Percentiles rank a stretch among this genome's conserved stretches.
These are phyloP conservation scores for Brienomyrus brachyistius DNA, from an alignment of 2,113 vertebrate species.

Conservation along the genomic window DNA sequence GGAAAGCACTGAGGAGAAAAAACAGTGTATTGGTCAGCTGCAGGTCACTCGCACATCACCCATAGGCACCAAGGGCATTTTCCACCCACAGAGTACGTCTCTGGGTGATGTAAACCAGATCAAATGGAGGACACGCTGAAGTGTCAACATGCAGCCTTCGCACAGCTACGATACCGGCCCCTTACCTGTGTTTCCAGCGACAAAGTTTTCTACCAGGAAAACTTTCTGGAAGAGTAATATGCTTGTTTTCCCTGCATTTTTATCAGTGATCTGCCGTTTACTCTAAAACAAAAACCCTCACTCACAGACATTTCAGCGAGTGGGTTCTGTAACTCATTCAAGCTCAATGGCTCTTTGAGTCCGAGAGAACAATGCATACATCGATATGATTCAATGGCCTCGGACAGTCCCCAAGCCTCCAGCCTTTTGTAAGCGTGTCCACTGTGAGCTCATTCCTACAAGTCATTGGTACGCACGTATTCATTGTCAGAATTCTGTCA, in stretches of 20 bases:
- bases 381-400: background rate
- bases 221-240: background rate
- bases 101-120: background rate
- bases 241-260: background rate
- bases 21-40: background rate
- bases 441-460: background rate
- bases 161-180: background rate
- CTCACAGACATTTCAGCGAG: background rate
- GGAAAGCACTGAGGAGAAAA: background rate
- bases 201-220: background rate
- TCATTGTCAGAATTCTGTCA: background rate
- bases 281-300: background rate
- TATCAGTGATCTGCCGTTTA: background rate
- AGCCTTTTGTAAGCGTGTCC: background rate
- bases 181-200: background rate
- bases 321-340: constrained; percentile 8
- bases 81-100: background rate
- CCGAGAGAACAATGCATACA: background rate
- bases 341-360: background rate
- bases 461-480: background rate
- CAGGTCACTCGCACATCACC: background rate
- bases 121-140: background rate
- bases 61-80: background rate
- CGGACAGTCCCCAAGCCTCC: background rate
- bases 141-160: background rate